These are phyloP conservation scores for Busseola fusca DNA, from an alignment of 2,888 invertebrate genomes.

Conservation along the genomic window DNA sequence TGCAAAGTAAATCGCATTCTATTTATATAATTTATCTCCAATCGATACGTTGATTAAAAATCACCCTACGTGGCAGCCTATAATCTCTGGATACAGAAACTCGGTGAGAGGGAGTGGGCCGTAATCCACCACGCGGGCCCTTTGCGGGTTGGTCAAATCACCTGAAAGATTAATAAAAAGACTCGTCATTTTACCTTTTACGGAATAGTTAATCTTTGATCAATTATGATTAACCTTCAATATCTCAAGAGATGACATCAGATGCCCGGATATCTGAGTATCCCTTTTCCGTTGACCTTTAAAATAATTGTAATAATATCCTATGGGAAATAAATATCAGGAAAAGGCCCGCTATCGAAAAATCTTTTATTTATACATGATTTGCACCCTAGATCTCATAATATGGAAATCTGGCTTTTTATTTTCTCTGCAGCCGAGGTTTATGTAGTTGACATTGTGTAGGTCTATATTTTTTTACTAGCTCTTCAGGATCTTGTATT, in stretches of 20 bases:
- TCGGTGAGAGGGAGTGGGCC: too few relatives aligned
- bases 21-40: too few relatives aligned
- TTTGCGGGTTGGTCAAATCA: neutral
- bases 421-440: neutral
- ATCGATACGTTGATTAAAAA: too few relatives aligned
- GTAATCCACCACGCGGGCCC: neutral
- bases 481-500: neutral
- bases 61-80: too few relatives aligned
- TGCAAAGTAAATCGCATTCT: too few relatives aligned
- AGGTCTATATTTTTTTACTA: constrained; percentile 2
- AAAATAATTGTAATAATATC: constrained; percentile 34
- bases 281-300: constrained; percentile 20
- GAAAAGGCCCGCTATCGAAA: constrained; percentile 3
- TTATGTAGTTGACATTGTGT: constrained; percentile 6
- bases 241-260: constrained; percentile 27
- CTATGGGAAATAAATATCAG: constrained; percentile 41
- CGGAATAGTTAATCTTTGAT: constrained; percentile 19
- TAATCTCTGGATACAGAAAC: too few relatives aligned
- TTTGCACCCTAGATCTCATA: constrained; percentile 8
- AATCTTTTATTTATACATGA: constrained; percentile 28
- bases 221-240: constrained; percentile 28
- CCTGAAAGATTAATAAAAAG: neutral
- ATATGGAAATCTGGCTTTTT: constrained; percentile 24
- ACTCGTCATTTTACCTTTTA: constrained; percentile 9
- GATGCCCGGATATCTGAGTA: constrained; percentile 11